Percentiles rank a stretch among this genome's conserved stretches.
These are phyloP conservation scores for Megalops cyprinoides DNA, from an alignment of 2,797 vertebrate genomes.

Conservation along the genomic window DNA sequence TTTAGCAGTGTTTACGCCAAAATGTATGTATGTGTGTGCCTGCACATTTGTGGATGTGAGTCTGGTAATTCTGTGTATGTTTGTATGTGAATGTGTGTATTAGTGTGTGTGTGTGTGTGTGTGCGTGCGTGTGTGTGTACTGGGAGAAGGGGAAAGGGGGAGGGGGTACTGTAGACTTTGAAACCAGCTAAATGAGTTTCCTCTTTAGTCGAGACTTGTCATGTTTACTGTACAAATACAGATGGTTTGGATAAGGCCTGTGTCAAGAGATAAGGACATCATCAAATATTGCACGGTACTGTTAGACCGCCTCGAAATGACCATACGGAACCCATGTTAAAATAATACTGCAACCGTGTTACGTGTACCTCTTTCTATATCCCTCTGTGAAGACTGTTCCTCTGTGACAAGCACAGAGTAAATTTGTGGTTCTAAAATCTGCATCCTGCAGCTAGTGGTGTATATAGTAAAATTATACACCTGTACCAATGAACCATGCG, in stretches of 20 bases:
- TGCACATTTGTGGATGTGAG: neutral
- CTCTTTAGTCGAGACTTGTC: neutral
- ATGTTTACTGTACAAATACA: constrained; percentile 19
- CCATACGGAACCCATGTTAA: too few species aligned
- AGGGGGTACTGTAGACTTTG: constrained; percentile 14
- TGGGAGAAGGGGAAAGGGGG: neutral
- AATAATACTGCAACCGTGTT: too few species aligned
- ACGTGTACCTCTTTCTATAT: too few species aligned
- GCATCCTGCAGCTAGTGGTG: too few species aligned
- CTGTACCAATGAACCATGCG: too few species aligned
- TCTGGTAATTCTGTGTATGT: neutral
- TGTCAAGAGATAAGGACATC: neutral
- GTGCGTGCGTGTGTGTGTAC: neutral
- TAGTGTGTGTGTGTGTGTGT: neutral
- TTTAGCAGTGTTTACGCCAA: too few species aligned
- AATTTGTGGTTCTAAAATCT: too few species aligned
- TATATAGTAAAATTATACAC: too few species aligned
- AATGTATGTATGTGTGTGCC: neutral
- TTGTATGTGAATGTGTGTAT: neutral
- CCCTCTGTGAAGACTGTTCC: neutral
- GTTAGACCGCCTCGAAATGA: too few species aligned
- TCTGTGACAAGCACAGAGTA: neutral
- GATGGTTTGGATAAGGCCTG: neutral
- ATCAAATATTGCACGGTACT: too few species aligned
- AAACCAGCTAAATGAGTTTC: neutral